Evolutionary conservation across 2,888 invertebrate species (phyloP).

Genomic region (Coelogynopora nodosa): DNA sequence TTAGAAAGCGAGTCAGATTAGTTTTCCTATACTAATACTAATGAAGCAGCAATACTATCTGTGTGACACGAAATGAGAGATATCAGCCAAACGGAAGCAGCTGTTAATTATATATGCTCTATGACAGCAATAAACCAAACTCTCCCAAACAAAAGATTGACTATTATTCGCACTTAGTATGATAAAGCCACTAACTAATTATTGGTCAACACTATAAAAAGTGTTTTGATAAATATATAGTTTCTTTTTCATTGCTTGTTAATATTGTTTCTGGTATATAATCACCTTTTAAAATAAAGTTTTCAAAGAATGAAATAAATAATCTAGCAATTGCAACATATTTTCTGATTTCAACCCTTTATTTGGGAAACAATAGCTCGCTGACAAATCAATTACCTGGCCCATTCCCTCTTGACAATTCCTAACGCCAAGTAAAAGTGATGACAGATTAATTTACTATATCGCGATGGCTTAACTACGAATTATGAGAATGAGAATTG

Average conservation of each 20-base stretch:
- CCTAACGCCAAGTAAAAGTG: neutral
- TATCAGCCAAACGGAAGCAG: neutral
- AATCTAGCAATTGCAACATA: neutral
- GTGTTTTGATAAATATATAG: neutral
- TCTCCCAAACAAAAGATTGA: neutral
- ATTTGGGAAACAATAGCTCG: neutral
- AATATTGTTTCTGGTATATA: neutral
- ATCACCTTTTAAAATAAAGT: neutral
- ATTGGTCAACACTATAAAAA: neutral
- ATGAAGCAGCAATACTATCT: neutral
- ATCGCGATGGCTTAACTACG: too few relatives aligned
- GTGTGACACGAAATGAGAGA: neutral
- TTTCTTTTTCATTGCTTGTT: neutral
- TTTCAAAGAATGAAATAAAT: neutral
- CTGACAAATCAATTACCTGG: constrained; percentile 5
- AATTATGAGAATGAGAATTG: neutral
- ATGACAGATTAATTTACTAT: neutral
- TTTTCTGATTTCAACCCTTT: neutral
- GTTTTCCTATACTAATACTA: too few relatives aligned
- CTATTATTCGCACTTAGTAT: neutral
- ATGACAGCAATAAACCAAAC: neutral
- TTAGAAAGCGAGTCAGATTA: neutral
- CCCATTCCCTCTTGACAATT: neutral
- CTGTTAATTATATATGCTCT: neutral
- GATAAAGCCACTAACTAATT: neutral